A percentile compares a stretch with the other conserved stretches of the same genome.
Conservation (phyloP, 2,797 vertebrate species). For the Harpagifer antarcticus region DNA sequence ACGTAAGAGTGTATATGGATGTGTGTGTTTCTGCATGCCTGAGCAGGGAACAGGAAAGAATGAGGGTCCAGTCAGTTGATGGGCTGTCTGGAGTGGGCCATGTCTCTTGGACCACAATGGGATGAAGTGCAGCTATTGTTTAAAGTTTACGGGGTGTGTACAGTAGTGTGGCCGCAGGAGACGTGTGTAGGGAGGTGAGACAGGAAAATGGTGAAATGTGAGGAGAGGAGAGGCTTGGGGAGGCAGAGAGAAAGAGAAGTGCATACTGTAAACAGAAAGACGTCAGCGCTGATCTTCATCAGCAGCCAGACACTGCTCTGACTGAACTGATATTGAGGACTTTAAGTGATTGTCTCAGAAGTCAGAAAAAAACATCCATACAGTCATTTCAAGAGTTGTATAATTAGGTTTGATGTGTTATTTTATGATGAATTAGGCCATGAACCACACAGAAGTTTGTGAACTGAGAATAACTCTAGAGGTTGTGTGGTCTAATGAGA, state of each 20-base stretch:
- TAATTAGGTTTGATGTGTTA: conserved; percentile 51
- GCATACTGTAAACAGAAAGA: conserved; percentile 62
- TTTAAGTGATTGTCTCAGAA: conserved; percentile 51
- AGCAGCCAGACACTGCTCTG: conserved; percentile 5
- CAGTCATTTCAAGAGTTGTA: conserved; percentile 27
- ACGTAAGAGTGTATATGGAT: conserved; percentile 57
- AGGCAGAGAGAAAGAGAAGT: conserved; percentile 38
- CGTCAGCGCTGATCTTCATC: conserved; percentile 56
- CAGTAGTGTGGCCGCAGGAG: conserved; percentile 41
- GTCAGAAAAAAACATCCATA: conserved; percentile 42
- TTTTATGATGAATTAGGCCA: conserved; percentile 52
- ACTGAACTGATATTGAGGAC: conserved; percentile 52
- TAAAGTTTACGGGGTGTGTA: conserved; percentile 67
- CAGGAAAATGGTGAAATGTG: conserved; percentile 49
- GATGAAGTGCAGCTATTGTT: conserved; percentile 69
- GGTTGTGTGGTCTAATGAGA: conserved; percentile 60
- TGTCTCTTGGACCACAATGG: conserved; percentile 66
- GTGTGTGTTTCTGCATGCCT: conserved; percentile 73
- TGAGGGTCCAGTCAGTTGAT: conserved; percentile 64
- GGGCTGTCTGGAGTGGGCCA: conserved; percentile 58
- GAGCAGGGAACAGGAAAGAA: conserved; percentile 65
- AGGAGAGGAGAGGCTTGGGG: conserved; percentile 37
- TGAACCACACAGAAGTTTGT: conserved; percentile 29
- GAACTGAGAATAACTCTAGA: conserved; percentile 28
- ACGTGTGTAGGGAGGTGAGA: conserved; percentile 50